These are phyloP conservation scores for Odontesthes bonariensis DNA, from an alignment of 2,113 vertebrate genomes.

Conservation along the genomic window DNA sequence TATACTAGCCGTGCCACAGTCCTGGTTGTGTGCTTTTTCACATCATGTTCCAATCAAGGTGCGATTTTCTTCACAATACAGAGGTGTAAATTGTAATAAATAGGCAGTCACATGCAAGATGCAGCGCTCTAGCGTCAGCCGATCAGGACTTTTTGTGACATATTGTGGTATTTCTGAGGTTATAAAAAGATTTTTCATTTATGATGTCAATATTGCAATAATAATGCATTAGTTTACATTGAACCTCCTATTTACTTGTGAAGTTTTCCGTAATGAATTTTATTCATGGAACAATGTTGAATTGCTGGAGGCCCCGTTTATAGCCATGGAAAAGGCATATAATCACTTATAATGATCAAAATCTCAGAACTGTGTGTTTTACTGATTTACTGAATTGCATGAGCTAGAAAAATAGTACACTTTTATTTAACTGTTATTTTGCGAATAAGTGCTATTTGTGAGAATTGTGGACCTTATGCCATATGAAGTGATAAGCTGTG, in stretches of 20 bases:
- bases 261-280: neutral
- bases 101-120: slow-evolving; percentile 1
- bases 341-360: neutral
- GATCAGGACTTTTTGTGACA: slow-evolving; percentile 2
- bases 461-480: too few relatives aligned
- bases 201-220: slow-evolving; percentile 14
- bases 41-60: slow-evolving; percentile 45
- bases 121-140: neutral
- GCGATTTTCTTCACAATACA: slow-evolving; percentile 21
- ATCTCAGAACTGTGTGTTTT: neutral
- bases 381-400: too few relatives aligned
- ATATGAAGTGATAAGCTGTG: too few relatives aligned
- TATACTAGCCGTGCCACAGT: neutral
- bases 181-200: slow-evolving; percentile 25
- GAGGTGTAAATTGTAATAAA: slow-evolving; percentile 28
- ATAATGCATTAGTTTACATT: slow-evolving; percentile 19
- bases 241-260: neutral
- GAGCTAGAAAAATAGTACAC: too few relatives aligned
- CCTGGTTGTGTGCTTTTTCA: slow-evolving; percentile 31
- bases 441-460: too few relatives aligned
- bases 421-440: too few relatives aligned
- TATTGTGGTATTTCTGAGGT: neutral
- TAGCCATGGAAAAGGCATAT: too few relatives aligned
- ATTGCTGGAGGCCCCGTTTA: neutral
- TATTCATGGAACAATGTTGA: too few relatives aligned